Evolutionary conservation across 2,888 invertebrate genomes (phyloP), one percentile per base, ranked within the genome.

Genomic region (Netelia virgata): DNA sequence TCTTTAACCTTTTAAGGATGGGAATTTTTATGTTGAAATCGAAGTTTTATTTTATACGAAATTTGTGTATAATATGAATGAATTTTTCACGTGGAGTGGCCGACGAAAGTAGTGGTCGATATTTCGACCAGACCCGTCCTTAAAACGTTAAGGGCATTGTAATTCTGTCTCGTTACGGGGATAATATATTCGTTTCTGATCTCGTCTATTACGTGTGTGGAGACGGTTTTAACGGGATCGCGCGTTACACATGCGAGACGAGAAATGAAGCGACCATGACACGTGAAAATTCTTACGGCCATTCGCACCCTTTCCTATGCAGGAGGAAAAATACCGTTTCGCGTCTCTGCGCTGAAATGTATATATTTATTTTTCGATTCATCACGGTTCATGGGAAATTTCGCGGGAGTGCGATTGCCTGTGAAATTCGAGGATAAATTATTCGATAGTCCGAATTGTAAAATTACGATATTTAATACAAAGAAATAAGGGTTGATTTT

Each of bases 201-300:
- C 11, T 68, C 41, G 9, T 16, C 47, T 47, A n/a, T 57, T 66
- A 66, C 18, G 23, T 43, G 43, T 3, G 6, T 11, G 9, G 11
- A 14, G 50, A 28, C 36, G 5, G 14, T 0, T 72, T 57, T 36
- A 14, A 36, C 55, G 20, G 20, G 18, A 23, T 18, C 41, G 28
- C 41, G 23, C 20, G 18, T 68, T 84, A 84, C 87, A 73, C 77
- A 86, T 36, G 87, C 74, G 74, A 59, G 73, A 87, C 88, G 88
- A 91, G 89, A 90, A 90, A 91, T 91, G 91, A 90, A 88, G 74
- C 83, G 55, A 18, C 85, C 73, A 88, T 91, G 90, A 91, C 90
- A 87, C 47, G 81, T 87, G 88, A 87, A 84, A 85, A 82, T 28
- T 68, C 63, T 23, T 47, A 70, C 81, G 55, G 85, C 86, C 74